Percentiles rank a stretch among this genome's conserved stretches.
Conservation (phyloP, 2,888 invertebrate species). For the Arge pagana region DNA sequence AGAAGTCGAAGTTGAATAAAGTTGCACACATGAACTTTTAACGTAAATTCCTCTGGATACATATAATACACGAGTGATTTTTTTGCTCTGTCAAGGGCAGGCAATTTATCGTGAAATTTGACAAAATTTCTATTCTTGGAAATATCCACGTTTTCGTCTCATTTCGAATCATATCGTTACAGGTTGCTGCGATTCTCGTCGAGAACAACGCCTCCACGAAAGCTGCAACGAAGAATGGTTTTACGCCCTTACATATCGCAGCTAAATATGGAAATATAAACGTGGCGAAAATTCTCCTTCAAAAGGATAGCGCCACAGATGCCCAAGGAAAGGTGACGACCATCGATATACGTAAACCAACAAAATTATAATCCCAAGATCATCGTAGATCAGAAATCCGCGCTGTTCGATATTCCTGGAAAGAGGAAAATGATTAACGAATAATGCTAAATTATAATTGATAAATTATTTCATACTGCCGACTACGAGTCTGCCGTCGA, state of each 20-base stretch:
- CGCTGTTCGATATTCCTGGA: not conserved
- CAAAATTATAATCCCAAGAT: constrained; percentile 17
- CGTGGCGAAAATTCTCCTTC: constrained; percentile 84
- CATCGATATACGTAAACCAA: not conserved
- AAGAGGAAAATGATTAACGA: not conserved
- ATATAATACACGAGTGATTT: too few species aligned
- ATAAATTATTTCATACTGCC: too few species aligned
- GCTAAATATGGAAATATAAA: constrained; percentile 96
- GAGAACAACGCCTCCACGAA: constrained; percentile 89
- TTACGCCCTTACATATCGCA: constrained; percentile 95
- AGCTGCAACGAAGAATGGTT: constrained; percentile 94
- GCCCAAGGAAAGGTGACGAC: constrained; percentile 79
- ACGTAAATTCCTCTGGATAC: too few species aligned
- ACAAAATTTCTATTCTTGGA: too few species aligned
- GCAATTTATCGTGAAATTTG: too few species aligned
- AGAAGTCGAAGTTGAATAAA: too few species aligned
- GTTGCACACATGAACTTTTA: too few species aligned
- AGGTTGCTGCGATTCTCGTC: constrained; percentile 85
- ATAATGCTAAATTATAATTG: not conserved
- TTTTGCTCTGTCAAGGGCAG: too few species aligned
- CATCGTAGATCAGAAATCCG: not conserved
- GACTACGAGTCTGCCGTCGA: too few species aligned
- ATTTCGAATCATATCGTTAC: too few species aligned
- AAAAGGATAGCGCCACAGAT: constrained; percentile 86
- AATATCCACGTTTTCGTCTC: too few species aligned